Conservation (phyloP, 2,113 vertebrate species). For the Tachuris rubrigastra region DNA sequence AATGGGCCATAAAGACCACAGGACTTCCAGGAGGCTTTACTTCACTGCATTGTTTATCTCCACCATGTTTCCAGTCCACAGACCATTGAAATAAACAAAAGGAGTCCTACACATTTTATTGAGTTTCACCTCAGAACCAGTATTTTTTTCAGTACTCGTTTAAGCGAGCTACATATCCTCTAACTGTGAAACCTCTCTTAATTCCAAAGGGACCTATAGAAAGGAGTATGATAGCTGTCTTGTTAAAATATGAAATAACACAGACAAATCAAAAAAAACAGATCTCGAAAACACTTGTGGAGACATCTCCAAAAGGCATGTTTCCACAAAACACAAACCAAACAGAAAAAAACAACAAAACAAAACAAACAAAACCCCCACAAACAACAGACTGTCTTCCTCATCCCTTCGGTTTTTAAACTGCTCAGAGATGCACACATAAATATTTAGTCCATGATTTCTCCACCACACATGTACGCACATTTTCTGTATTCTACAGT, state of each 20-base stretch:
- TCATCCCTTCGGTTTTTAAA: not conserved
- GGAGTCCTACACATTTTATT: not conserved
- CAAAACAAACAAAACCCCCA: not conserved
- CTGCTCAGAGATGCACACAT: not conserved
- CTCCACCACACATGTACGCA: not conserved
- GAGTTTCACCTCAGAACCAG: not conserved
- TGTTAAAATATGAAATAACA: not conserved
- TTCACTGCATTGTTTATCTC: not conserved
- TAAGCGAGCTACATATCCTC: not conserved
- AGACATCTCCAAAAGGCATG: not conserved
- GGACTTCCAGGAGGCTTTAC: not conserved
- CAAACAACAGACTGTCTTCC: not conserved
- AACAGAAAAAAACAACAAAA: not conserved
- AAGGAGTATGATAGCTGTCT: not conserved
- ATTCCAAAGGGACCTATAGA: not conserved
- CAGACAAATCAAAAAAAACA: not conserved
- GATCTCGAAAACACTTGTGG: not conserved
- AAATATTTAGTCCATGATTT: not conserved
- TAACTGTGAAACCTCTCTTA: not conserved
- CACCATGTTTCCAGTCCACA: not conserved
- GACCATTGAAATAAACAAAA: not conserved
- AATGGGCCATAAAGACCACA: not conserved
- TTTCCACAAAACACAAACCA: not conserved
- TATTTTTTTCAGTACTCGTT: not conserved
- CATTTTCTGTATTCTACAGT: not conserved